Base-by-base conservation (phyloP, 2,888 invertebrate genomes). In the Carpatolechia fugitivella region DNA sequence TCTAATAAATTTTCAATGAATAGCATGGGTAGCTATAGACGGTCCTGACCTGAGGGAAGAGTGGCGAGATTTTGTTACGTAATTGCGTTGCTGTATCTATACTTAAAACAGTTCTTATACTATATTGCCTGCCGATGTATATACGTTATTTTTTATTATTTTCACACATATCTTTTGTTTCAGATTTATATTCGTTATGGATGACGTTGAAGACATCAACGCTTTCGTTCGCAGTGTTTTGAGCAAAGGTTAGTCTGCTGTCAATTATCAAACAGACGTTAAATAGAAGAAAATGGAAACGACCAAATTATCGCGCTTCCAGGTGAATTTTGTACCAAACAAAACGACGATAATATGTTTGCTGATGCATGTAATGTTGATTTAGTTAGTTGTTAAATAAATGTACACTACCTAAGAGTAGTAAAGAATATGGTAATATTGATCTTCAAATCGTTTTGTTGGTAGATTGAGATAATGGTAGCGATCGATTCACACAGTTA, bases 11-110 rank as follows among this genome's bases (percentile, higher is more conserved):
- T 72, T 73, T 72, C 62, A 64, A 71, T 68, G 68, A 71, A 72
- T 67, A 73, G 68, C 68, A 75, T 74, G 50, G 41, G 31, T 54
- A 65, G 68, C 68, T 70, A 75, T 78, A 74, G 78, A 78, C 61
- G 66, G 62, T 64, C 68, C 66, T 64, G 60, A 62, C 68, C 66
- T 64, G 60, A 63, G 66, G 66, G 65, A 68, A 65, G 67, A 65
- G 59, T 64, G 64, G 66, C 56, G 66, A 60, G 60, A 66, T 61
- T 63, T 55, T 63, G 57, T 66, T 72, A 59, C 63, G 61, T 65
- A 65, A 69, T 65, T 64, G 59, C 58, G 54, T 56, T 56, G 49
- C 54, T 60, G 57, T 61, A 52, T 20, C 11, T 36, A 31, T 31
- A 3, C 3, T 31, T n/a, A n/a, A n/a, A n/a, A 4, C 6, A 4